Percentiles rank a stretch among this genome's conserved stretches.
phyloP scores from a whole-genome alignment of 2,113 vertebrate genomes.

The Bubo bubo region DNA sequence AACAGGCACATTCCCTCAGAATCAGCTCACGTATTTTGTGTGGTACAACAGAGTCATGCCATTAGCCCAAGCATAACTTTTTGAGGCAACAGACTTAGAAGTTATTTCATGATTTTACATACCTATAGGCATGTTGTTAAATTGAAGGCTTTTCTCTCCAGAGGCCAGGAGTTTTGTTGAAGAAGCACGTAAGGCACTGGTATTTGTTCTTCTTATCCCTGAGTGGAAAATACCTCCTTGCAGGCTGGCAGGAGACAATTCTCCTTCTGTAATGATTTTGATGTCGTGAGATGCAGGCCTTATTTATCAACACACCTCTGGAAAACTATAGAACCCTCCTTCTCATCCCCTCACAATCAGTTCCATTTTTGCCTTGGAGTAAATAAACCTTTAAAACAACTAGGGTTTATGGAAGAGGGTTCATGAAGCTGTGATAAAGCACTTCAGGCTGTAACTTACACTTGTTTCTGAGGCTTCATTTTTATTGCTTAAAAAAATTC shows the following conservation, averaged over 20 bases:
- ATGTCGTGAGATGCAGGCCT: neutral
- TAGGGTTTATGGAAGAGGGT: slow-evolving; percentile 46
- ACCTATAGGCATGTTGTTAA: neutral
- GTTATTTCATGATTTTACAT: neutral
- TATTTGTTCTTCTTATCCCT: neutral
- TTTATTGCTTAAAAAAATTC: slow-evolving; percentile 51
- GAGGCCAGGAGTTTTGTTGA: neutral
- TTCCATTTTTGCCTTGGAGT: slow-evolving; percentile 27
- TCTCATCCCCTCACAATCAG: neutral
- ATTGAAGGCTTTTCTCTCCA: neutral
- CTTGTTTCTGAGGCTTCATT: slow-evolving; percentile 54
- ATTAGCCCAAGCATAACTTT: neutral
- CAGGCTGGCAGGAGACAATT: neutral
- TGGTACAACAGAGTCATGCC: neutral
- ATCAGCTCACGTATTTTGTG: neutral
- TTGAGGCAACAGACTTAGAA: neutral
- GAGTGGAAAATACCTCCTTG: neutral
- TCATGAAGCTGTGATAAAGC: slow-evolving; percentile 56
- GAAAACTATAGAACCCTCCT: neutral
- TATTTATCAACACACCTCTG: slow-evolving; percentile 5
- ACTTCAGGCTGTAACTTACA: slow-evolving; percentile 63
- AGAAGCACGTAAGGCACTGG: neutral
- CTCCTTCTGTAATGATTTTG: neutral
- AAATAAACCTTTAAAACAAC: slow-evolving; percentile 31
- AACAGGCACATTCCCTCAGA: neutral